A percentile compares a stretch with the other conserved stretches of the same genome.
Conservation (phyloP, 2,888 invertebrate species). For the Leucophenga maculata region DNA sequence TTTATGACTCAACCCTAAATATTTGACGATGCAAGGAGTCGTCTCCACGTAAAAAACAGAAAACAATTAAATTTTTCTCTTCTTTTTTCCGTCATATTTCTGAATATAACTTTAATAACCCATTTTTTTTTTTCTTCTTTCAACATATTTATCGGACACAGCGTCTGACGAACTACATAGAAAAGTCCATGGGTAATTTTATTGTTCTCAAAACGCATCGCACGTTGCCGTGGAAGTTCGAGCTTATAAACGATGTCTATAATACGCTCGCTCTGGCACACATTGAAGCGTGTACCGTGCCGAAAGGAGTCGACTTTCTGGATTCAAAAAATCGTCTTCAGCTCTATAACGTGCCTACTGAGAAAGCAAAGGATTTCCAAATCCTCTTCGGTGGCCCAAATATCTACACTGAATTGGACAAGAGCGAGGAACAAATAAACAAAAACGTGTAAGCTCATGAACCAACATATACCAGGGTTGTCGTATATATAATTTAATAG, state of each 20-base stretch:
- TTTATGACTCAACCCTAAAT: too few relatives aligned
- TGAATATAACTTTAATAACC: not conserved
- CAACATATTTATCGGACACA: constrained; percentile 11
- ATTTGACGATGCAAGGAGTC: too few relatives aligned
- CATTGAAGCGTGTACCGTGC: constrained; percentile 53
- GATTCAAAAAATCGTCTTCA: constrained; percentile 39
- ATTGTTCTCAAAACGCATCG: constrained; percentile 63
- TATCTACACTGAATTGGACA: constrained; percentile 35
- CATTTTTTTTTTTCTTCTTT: not conserved
- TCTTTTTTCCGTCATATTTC: too few relatives aligned
- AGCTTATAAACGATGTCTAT: constrained; percentile 68
- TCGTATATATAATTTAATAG: too few relatives aligned
- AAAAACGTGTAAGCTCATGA: constrained; percentile 40
- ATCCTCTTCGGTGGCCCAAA: constrained; percentile 46
- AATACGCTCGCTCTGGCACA: constrained; percentile 64
- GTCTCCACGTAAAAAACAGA: too few relatives aligned
- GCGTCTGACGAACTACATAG: constrained; percentile 58
- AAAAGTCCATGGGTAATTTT: constrained; percentile 60
- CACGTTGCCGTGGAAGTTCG: constrained; percentile 69
- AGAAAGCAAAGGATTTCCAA: constrained; percentile 46
- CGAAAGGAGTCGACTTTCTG: constrained; percentile 37
- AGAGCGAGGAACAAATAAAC: constrained; percentile 24
- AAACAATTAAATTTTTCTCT: too few relatives aligned
- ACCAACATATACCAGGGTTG: too few relatives aligned
- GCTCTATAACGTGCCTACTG: constrained; percentile 49